phyloP scores from a whole-genome alignment of 2,797 vertebrate species.

The Hippoglossus hippoglossus region DNA sequence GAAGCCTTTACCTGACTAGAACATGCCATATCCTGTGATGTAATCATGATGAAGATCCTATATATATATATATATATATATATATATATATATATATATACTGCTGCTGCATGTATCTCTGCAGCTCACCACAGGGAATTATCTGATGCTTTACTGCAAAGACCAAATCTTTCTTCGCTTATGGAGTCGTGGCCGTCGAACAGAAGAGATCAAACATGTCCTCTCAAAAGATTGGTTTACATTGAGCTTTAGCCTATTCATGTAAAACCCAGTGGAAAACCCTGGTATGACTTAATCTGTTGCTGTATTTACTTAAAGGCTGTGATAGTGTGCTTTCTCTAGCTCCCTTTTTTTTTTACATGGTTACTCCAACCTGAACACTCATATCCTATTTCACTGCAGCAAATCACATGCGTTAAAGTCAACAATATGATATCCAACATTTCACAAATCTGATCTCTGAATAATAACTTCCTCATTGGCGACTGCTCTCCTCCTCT shows the following conservation, averaged over 20 bases:
- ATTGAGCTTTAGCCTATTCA: not conserved
- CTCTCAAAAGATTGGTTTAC: not conserved
- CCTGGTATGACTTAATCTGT: not conserved
- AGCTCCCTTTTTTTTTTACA: not conserved
- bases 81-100: too few species aligned
- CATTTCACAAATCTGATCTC: not conserved
- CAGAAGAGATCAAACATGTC: not conserved
- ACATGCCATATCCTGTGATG: too few species aligned
- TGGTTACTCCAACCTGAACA: not conserved
- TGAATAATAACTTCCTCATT: not conserved
- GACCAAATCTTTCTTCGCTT: not conserved
- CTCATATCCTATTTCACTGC: not conserved
- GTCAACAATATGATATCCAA: not conserved
- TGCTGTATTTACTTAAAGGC: not conserved
- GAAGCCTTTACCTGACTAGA: too few species aligned
- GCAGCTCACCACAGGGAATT: too few species aligned
- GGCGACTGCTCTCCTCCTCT: too few species aligned
- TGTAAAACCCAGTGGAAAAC: slow-evolving; percentile 19
- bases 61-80: too few species aligned
- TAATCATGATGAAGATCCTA: too few species aligned
- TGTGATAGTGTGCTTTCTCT: not conserved
- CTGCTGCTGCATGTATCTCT: too few species aligned
- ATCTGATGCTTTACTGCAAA: too few species aligned
- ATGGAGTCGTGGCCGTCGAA: not conserved
- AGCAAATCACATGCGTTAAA: not conserved